Base-by-base conservation (phyloP, 2,888 invertebrate species). In the Scaptomyza polygonia region DNA sequence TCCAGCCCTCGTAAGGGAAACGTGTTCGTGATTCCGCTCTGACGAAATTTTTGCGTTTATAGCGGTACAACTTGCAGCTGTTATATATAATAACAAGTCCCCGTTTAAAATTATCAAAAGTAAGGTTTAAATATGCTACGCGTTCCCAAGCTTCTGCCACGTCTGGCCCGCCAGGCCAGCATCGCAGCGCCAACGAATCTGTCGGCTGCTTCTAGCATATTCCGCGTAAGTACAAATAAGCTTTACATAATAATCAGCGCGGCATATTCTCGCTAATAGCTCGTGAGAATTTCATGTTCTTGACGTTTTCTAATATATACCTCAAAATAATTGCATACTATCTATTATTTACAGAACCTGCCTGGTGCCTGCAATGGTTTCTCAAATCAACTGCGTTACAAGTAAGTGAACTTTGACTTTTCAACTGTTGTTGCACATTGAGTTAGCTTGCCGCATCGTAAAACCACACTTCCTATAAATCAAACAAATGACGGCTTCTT, bases 81-180 rank as follows among this genome's bases (percentile, higher is more conserved):
- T 86, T 75, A 72, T 64, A 64, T 64, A 69, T 68, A 54, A 53
- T 34, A 65, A 59, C 61, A 55, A 58, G 49, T 58, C 52, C 39
- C 48, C 57, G 67, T 67, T 62, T 45, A 30, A 62, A 76, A 69
- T 71, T 67, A 16, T 14, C 43, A 57, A 54, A 70, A 76, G 48
- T 57, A 49, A 47, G 58, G 55, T 58, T 44, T 18, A 32, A 83
- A 81, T 67, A 90, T 90, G 90, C 79, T 90, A 61, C 89, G 90
- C 40, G 82, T 90, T 48, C 74, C 90, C 45, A 90, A 89, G 63
- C 79, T 90, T 56, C 67, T 91, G 40, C 89, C 91, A 55, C 88
- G 89, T 53, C 72, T 88, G 36, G 77, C 77, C 29, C 85, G 87
- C 36, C 90, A 90, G 52, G 85, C 81, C 51, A 53, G 77, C 48